Percentiles rank a stretch among this genome's conserved stretches.
Conservation (phyloP, 2,113 vertebrate species). For the Ammodytes dubius region DNA sequence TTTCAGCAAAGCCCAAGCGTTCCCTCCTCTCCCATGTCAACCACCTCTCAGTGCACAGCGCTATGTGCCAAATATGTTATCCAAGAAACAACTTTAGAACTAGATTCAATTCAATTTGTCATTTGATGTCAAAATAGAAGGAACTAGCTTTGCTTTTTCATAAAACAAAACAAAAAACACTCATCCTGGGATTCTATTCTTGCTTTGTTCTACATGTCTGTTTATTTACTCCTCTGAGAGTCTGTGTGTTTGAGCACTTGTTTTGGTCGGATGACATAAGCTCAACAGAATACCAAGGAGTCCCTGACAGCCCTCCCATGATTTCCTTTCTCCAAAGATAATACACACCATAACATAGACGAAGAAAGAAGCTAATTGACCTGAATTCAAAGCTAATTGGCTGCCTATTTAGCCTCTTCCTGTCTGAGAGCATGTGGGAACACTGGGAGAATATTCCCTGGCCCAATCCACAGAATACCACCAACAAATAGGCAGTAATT, state of each 20-base stretch:
- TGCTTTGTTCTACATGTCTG: constrained; percentile 39
- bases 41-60: constrained; percentile 29
- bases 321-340: constrained; percentile 74
- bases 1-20: constrained; percentile 87
- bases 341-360: constrained; percentile 68
- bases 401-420: constrained; percentile 79
- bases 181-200: constrained; percentile 13
- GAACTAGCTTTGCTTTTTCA: background rate
- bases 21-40: constrained; percentile 62
- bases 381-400: constrained; percentile 82
- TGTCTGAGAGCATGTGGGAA: constrained; percentile 62
- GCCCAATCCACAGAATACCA: constrained; percentile 53
- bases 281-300: constrained; percentile 38
- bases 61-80: constrained; percentile 60
- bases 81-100: constrained; percentile 45
- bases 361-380: constrained; percentile 80
- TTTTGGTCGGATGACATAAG: constrained; percentile 50
- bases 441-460: constrained; percentile 53
- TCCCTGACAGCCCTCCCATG: constrained; percentile 40
- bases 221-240: constrained; percentile 56
- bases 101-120: constrained; percentile 27
- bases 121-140: constrained; percentile 28
- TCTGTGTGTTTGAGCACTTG: constrained; percentile 38
- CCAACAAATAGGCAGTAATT: constrained; percentile 59
- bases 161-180: constrained; percentile 2